Evolutionary conservation across 2,888 invertebrate genomes (phyloP), one percentile per base, ranked within the genome.

Genomic region (Tetragonula carbonaria): DNA sequence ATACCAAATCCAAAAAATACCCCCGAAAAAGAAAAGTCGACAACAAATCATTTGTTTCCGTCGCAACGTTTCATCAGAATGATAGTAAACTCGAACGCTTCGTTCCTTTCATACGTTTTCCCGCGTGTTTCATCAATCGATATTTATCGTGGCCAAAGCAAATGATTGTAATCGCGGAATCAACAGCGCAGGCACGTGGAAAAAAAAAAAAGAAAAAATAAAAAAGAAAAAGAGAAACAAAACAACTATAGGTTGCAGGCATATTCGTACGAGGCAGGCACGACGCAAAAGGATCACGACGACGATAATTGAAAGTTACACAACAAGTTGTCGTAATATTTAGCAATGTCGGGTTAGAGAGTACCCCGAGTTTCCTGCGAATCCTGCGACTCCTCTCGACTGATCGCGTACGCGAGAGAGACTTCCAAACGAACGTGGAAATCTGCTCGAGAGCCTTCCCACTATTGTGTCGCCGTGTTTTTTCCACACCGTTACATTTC

Each of bases 291-390:
- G 87, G 83, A 85, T 84, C 83, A 88, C 81, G 85, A 84, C 70
- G 76, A 75, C 72, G 87, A 87, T 88, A 87, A 89, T 87, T 87
- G 81, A 87, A 75, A 45, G 83, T 88, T 88, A 78, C 88, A 85
- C 78, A 90, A 89, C 88, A 74, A 62, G 83, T 91, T 89, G 87
- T 84, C 87, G 86, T 88, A 88, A 91, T 85, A 84, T 92, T 91
- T 90, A 87, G 86, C 85, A 84, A 90, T 67, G 79, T 76, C 70
- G 79, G 59, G 78, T 74, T 83, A 77, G 83, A 74, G 59, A 63
- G 76, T 82, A 85, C 23, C 83, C 83, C 53, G 80, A 82, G 79
- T 87, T 90, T 89, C 83, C 86, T 78, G 63, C 74, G 66, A 76
- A 63, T 67, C 84, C 78, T 71, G 74, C 53, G 82, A 74, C 70